phyloP scores from a whole-genome alignment of 2,113 vertebrate species.

The Isichthys henryi region DNA sequence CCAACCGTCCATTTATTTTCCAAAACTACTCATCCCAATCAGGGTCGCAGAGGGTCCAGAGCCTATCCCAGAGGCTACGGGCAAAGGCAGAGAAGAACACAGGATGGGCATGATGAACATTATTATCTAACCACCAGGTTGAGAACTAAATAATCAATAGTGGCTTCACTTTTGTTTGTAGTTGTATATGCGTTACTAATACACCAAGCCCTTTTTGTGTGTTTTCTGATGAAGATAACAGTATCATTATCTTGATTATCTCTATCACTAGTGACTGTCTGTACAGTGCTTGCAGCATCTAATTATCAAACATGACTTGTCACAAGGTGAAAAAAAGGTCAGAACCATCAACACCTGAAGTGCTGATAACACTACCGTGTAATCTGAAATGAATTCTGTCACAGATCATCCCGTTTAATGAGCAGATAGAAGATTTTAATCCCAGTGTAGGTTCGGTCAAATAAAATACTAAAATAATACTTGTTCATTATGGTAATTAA shows the following conservation, averaged over 20 bases:
- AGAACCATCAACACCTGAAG: neutral
- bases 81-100: no score
- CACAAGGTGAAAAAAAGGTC: neutral
- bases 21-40: no score
- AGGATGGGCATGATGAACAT: conserved; percentile 8
- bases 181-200: neutral
- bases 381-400: neutral
- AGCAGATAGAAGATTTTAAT: neutral
- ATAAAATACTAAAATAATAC: neutral
- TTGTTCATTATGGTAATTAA: neutral
- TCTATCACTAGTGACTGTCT: neutral
- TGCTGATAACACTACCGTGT: neutral
- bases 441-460: neutral
- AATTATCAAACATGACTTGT: neutral
- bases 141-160: conserved; percentile 1
- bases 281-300: neutral
- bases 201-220: neutral
- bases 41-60: no score
- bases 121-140: conserved; percentile 16
- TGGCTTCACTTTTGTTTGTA: neutral
- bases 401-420: neutral
- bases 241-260: neutral
- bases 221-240: neutral
- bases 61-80: no score
- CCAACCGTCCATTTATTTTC: no score